Evolutionary conservation across 1,140 invertebrate genomes (phyloP).

Genomic region (Nasonia giraulti): DNA sequence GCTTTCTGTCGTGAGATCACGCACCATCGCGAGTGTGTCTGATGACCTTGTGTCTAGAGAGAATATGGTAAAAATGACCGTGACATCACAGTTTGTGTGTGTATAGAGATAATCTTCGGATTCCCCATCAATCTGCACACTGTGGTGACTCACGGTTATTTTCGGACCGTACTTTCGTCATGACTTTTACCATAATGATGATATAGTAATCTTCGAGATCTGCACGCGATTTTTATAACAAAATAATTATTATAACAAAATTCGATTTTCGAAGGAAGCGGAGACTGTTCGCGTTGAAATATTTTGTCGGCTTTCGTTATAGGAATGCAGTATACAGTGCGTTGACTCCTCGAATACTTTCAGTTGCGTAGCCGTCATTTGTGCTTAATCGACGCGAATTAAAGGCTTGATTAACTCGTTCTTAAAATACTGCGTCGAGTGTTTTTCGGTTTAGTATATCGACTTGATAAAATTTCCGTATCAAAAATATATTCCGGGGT

Average conservation of each 20-base stretch:
- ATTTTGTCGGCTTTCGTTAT: too few relatives aligned
- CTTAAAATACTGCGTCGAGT: neutral
- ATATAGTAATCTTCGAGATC: neutral
- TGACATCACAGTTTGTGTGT: neutral
- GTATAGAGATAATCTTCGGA: neutral
- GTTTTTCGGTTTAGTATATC: neutral
- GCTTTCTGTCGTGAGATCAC: neutral
- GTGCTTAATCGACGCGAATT: neutral
- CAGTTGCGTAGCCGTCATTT: neutral
- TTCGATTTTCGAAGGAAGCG: too few relatives aligned
- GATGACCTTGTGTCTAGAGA: too few relatives aligned
- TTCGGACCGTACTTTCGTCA: neutral
- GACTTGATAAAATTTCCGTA: too few relatives aligned
- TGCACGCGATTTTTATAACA: too few relatives aligned
- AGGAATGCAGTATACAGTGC: neutral
- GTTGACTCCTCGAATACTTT: neutral
- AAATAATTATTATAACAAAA: too few relatives aligned
- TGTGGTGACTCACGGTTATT: neutral
- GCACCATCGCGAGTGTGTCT: neutral
- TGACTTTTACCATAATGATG: neutral
- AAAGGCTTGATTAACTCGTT: too few relatives aligned
- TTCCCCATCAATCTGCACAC: neutral
- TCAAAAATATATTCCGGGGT: too few relatives aligned
- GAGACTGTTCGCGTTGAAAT: too few relatives aligned
- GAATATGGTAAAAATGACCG: conserved; percentile 1